phyloP scores from a whole-genome alignment of 2,888 invertebrate genomes.

The Drosophila paracracens region DNA sequence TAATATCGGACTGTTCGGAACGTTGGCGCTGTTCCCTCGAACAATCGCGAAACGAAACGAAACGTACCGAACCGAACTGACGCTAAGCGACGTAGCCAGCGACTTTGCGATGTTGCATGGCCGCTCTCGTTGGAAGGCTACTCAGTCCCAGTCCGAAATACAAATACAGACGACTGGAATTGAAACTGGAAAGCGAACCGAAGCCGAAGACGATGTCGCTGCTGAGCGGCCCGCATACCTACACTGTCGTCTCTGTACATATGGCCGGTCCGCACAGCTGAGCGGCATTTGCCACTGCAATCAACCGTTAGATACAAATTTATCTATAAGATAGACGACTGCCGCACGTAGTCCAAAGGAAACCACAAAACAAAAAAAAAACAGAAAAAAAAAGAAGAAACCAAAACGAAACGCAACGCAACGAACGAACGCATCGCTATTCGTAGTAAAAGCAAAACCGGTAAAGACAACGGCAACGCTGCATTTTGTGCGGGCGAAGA shows the following conservation, averaged over 20 bases:
- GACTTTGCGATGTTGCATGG: slow-evolving; percentile 44
- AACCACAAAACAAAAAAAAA: slow-evolving; percentile 8
- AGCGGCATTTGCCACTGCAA: slow-evolving; percentile 69
- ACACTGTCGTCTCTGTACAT: slow-evolving; percentile 10
- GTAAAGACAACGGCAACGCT: slow-evolving; percentile 39
- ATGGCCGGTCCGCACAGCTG: slow-evolving; percentile 61
- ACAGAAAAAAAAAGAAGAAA: neutral
- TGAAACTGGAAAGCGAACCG: slow-evolving; percentile 35
- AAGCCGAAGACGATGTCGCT: slow-evolving; percentile 28
- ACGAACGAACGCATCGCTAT: slow-evolving; percentile 39
- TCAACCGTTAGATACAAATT: slow-evolving; percentile 60
- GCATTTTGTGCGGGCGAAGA: slow-evolving; percentile 60
- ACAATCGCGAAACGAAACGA: slow-evolving; percentile 41
- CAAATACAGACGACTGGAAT: slow-evolving; percentile 37
- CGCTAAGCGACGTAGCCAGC: slow-evolving; percentile 24
- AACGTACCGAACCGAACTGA: slow-evolving; percentile 27
- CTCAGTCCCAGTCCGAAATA: slow-evolving; percentile 49
- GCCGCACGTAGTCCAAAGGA: slow-evolving; percentile 20
- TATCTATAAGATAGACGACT: slow-evolving; percentile 58
- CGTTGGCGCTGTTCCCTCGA: slow-evolving; percentile 52
- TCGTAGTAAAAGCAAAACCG: slow-evolving; percentile 56
- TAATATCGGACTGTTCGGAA: slow-evolving; percentile 84
- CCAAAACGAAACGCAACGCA: neutral
- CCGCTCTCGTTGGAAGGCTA: slow-evolving; percentile 60
- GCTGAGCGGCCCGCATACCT: slow-evolving; percentile 47